phyloP scores from a whole-genome alignment of 2,888 invertebrate species.

The Villa cingulata region DNA sequence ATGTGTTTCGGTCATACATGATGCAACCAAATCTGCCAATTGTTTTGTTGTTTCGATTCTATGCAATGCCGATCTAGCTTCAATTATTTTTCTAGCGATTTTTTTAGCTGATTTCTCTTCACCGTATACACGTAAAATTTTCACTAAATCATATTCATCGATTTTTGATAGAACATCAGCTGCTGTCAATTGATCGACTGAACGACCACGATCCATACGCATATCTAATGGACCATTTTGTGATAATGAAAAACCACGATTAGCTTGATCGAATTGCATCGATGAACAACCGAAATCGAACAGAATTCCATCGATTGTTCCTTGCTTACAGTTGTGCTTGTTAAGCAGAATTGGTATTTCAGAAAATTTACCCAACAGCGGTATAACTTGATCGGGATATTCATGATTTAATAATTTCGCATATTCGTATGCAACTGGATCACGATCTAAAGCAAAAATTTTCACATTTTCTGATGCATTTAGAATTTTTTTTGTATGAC shows the following conservation, averaged over 20 bases:
- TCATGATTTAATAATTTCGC: slow-evolving; percentile 50
- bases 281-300: slow-evolving; percentile 93
- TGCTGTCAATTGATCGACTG: slow-evolving; percentile 61
- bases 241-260: slow-evolving; percentile 74
- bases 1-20: slow-evolving; percentile 42
- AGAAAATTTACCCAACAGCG: slow-evolving; percentile 79
- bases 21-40: slow-evolving; percentile 58
- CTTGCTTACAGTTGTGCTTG: slow-evolving; percentile 42
- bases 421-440: slow-evolving; percentile 61
- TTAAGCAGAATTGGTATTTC: slow-evolving; percentile 60
- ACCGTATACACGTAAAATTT: slow-evolving; percentile 82
- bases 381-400: slow-evolving; percentile 58
- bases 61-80: slow-evolving; percentile 62
- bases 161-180: slow-evolving; percentile 73
- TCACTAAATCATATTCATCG: slow-evolving; percentile 61
- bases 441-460: slow-evolving; percentile 75
- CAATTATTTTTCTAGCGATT: slow-evolving; percentile 76
- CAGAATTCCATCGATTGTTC: slow-evolving; percentile 70
- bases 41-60: slow-evolving; percentile 70
- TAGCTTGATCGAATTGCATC: slow-evolving; percentile 77
- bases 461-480: slow-evolving; percentile 48
- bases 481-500: slow-evolving; percentile 67
- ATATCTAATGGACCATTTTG: slow-evolving; percentile 84
- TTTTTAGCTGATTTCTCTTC: slow-evolving; percentile 77
- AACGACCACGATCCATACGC: slow-evolving; percentile 79